Conservation (phyloP, 2,888 invertebrate genomes). For the Tineola bisselliella region DNA sequence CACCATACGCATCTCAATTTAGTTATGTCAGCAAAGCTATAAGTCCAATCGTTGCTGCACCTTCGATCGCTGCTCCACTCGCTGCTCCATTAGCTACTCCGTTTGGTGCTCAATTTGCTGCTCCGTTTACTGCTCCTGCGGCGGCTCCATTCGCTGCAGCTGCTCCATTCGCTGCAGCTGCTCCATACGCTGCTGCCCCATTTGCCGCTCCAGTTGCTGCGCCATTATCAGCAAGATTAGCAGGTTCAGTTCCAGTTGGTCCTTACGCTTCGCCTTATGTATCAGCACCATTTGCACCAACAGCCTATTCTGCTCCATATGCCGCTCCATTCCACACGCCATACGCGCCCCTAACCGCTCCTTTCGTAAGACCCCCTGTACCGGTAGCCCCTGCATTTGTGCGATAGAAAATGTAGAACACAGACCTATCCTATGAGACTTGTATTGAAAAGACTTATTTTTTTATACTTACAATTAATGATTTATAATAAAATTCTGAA, state of each 20-base stretch:
- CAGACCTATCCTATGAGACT: slow-evolving; percentile 46
- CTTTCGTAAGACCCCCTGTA: slow-evolving; percentile 28
- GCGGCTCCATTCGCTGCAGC: slow-evolving; percentile 19
- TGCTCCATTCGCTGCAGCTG: slow-evolving; percentile 21
- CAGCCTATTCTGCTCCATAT: slow-evolving; percentile 22
- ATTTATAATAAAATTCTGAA: slow-evolving; percentile 10
- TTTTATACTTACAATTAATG: slow-evolving; percentile 1
- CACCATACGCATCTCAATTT: slow-evolving; percentile 71
- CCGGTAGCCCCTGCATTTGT: slow-evolving; percentile 51
- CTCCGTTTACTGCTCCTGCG: slow-evolving; percentile 19
- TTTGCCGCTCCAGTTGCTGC: slow-evolving; percentile 22
- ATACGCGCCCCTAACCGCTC: slow-evolving; percentile 22
- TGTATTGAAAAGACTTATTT: slow-evolving; percentile 7
- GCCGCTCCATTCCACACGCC: slow-evolving; percentile 20
- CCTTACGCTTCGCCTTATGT: slow-evolving; percentile 14
- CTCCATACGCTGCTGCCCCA: slow-evolving; percentile 20
- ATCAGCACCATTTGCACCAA: slow-evolving; percentile 21
- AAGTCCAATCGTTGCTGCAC: slow-evolving; percentile 43
- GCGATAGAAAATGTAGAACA: slow-evolving; percentile 54
- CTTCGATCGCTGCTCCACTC: slow-evolving; percentile 20
- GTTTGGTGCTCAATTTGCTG: slow-evolving; percentile 21
- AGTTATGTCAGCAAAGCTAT: slow-evolving; percentile 61
- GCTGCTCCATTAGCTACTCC: slow-evolving; percentile 20
- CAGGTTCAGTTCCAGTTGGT: slow-evolving; percentile 18
- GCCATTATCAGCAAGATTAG: slow-evolving; percentile 22